These are phyloP conservation scores for Archaeoteleia sp. DNA, from an alignment of 2,888 invertebrate genomes.

Conservation along the genomic window DNA sequence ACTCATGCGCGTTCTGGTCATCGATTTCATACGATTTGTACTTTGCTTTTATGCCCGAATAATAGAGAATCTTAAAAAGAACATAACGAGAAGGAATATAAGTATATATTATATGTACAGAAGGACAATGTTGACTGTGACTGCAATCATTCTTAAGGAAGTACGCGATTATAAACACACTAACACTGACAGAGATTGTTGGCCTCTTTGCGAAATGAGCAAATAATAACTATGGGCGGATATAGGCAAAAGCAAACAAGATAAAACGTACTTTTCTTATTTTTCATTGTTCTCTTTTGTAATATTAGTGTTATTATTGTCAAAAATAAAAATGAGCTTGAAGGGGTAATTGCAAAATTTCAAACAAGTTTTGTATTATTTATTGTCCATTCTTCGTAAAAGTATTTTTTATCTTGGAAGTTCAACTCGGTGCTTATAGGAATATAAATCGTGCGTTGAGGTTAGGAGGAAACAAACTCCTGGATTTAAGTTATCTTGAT, in stretches of 20 bases:
- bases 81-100: constrained; percentile 55
- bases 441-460: constrained; percentile 18
- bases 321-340: neutral
- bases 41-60: constrained; percentile 17
- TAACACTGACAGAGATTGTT: constrained; percentile 16
- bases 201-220: neutral
- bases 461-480: constrained; percentile 12
- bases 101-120: constrained; percentile 60
- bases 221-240: constrained; percentile 9
- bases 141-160: constrained; percentile 72
- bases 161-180: constrained; percentile 25
- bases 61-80: constrained; percentile 14
- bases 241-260: constrained; percentile 18
- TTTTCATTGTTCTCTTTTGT: constrained; percentile 2
- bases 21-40: constrained; percentile 3
- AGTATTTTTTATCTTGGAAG: constrained; percentile 7
- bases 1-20: neutral
- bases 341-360: no score
- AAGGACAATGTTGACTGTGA: constrained; percentile 70
- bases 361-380: neutral
- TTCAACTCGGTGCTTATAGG: constrained; percentile 15
- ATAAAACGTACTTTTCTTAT: constrained; percentile 31
- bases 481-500: constrained; percentile 12
- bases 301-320: neutral
- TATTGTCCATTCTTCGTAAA: neutral